Evolutionary conservation across 2,113 vertebrate genomes (phyloP), one percentile per base, ranked within the genome.

Genomic region (human): DNA sequence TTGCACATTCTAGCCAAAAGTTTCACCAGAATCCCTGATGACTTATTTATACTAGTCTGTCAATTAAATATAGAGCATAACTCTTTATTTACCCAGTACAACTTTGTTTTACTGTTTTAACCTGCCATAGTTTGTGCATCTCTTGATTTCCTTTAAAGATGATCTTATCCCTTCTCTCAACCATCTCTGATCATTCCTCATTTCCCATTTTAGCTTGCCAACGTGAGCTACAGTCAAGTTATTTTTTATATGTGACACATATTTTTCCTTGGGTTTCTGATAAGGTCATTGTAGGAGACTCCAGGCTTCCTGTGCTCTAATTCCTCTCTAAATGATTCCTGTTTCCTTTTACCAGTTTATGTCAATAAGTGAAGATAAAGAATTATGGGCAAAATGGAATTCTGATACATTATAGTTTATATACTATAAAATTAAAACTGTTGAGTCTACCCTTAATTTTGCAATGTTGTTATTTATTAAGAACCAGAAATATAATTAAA

Each of bases 11-110:
- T 90, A 83, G 89, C 88, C 96, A 96, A 88, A 97, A 85, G 72
- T 96, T 97, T 96, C 95, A 89, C 81, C 59, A 88, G 80, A 22
- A 90, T 96, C 96, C 75, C 95, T 85, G 88, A 89, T 93, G 93
- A 93, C 88, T 96, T 96, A 95, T 88, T 97, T 94, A 68, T 94
- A 96, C 96, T 79, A 84, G 25, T 80, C 93, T 48, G 48, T 83
- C 95, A 96, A 90, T 88, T 92, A 78, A 95, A 85, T 89, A 43
- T 68, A 93, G 80, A 96, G 57, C 59, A 85, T 14, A 35, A 50
- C 25, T 86, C 35, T 90, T 75, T 66, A 88, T 81, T 97, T 96
- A 55, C 59, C 76, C 12, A n/a, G 48, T n/a, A 57, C 35, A 86
- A 23, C 40, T 81, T 87, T 80, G 30, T 76, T 95, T 82, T 52